Evolutionary conservation across 2,888 invertebrate genomes (phyloP).

Genomic region (Sesia apiformis): DNA sequence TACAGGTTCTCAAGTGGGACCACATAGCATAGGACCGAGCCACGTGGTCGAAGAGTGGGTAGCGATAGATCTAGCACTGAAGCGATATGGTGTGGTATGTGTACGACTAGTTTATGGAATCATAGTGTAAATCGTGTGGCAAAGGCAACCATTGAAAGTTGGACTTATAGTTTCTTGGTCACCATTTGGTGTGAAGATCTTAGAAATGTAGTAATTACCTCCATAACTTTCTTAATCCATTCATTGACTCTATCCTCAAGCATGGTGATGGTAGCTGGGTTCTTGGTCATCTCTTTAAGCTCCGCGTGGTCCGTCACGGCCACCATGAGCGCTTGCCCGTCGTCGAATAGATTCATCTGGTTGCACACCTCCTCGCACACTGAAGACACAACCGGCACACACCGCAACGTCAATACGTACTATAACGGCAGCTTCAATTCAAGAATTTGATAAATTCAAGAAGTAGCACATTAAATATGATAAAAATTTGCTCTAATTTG

Average conservation of each 20-base stretch:
- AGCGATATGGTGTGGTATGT: no score
- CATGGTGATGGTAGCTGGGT: constrained; percentile 76
- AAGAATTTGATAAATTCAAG: no score
- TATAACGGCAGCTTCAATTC: no score
- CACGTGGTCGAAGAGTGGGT: no score
- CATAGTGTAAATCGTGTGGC: not conserved
- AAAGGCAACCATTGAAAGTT: not conserved
- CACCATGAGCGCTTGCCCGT: constrained; percentile 78
- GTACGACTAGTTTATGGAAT: not conserved
- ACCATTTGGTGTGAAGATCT: not conserved
- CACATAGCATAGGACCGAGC: no score
- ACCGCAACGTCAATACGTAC: no score
- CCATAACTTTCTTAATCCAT: constrained; percentile 88
- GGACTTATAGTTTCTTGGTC: no score
- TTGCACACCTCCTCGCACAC: constrained; percentile 91
- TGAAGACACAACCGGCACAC: constrained; percentile 13
- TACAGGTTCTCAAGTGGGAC: no score
- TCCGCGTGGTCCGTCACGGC: constrained; percentile 77
- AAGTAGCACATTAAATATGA: no score
- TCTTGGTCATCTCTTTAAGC: constrained; percentile 80
- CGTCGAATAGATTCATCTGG: constrained; percentile 85
- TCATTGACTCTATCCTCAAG: constrained; percentile 83
- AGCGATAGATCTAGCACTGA: no score
- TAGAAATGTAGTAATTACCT: constrained; percentile 43
- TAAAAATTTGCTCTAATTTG: no score